Base-by-base conservation (phyloP, 2,888 invertebrate species). In the Leptopterna dolabrata region DNA sequence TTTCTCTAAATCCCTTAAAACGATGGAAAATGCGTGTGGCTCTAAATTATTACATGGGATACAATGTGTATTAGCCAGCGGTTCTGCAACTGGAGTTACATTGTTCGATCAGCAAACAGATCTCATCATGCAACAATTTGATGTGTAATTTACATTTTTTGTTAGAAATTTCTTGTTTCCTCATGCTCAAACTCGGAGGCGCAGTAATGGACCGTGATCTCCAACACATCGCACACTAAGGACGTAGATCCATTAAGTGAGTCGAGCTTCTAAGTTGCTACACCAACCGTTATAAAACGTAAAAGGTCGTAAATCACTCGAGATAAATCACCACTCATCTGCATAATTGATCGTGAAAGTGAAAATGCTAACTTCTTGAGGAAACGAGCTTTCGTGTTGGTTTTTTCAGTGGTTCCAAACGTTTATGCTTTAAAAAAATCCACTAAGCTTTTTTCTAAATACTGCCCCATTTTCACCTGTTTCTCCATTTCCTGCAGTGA, bases 271-370 rank as follows among this genome's bases (percentile, higher is more conserved):
- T 70, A 70, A 70, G 27, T 70, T 70, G 29, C 70, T 27, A 16
- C 9, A 6, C 70, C 29, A 13, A 13, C 70, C 13, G 70, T 70
- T 70, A 19, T 70, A 70, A 70, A 70, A 70, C 70, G 70, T 27
- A 70, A 70, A 70, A 70, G 70, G 70, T 70, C 70, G 70, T 70
- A 70, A 70, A 70, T 63, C 63, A 63, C 7, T 6, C 16, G 4
- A 16, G 16, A 63, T 63, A 63, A 63, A 63, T 70, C 70, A 29
- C 70, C 70, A 19, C 24, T 7, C 70, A 70, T 70, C 70, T 70
- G 70, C 70, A 70, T 70, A 70, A 70, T 70, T 70, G 70, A 70
- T 70, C 70, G 70, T n/a, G 55, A 55, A 55, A 55, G 55, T 3
- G 70, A 70, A 70, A 70, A 70, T 7, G 27, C 24, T 29, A 11